Conservation (phyloP, 2,888 invertebrate genomes). For the Spodoptera exigua region DNA sequence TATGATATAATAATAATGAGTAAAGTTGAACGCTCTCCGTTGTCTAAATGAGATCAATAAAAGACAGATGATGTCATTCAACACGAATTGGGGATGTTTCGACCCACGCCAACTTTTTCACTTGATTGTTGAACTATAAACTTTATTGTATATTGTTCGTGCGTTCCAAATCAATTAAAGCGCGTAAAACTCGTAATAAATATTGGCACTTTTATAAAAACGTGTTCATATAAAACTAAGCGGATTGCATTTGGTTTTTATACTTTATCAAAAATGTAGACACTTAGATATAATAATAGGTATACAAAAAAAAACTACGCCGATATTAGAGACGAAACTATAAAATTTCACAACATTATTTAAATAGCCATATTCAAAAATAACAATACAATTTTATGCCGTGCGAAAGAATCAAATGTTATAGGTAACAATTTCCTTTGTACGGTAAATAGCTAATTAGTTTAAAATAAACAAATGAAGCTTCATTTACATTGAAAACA, state of each 20-base stretch:
- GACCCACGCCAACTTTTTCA: slow-evolving; percentile 46
- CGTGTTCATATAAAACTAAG: not conserved
- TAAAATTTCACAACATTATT: not conserved
- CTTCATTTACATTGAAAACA: slow-evolving; percentile 8
- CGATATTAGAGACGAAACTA: not conserved
- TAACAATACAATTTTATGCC: too few relatives aligned
- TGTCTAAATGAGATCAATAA: slow-evolving; percentile 46
- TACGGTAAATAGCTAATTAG: slow-evolving; percentile 21
- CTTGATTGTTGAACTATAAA: slow-evolving; percentile 22
- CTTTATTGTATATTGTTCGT: slow-evolving; percentile 19
- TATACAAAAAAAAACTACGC: not conserved
- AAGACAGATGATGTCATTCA: slow-evolving; percentile 61
- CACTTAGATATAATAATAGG: not conserved
- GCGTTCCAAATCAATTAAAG: slow-evolving; percentile 12
- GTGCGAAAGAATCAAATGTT: not conserved
- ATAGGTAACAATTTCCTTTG: not conserved
- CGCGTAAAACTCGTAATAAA: slow-evolving; percentile 19
- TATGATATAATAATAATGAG: slow-evolving; percentile 51
- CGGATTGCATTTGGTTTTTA: slow-evolving; percentile 11
- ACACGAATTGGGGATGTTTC: slow-evolving; percentile 61
- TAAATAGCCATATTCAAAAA: too few relatives aligned
- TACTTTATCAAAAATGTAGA: too few relatives aligned
- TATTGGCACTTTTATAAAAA: slow-evolving; percentile 25
- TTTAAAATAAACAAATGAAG: slow-evolving; percentile 15
- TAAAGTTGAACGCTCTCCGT: slow-evolving; percentile 68